Percentiles rank a stretch among this genome's conserved stretches.
Conservation (phyloP, 2,888 invertebrate genomes). For the Ormia ochracea region DNA sequence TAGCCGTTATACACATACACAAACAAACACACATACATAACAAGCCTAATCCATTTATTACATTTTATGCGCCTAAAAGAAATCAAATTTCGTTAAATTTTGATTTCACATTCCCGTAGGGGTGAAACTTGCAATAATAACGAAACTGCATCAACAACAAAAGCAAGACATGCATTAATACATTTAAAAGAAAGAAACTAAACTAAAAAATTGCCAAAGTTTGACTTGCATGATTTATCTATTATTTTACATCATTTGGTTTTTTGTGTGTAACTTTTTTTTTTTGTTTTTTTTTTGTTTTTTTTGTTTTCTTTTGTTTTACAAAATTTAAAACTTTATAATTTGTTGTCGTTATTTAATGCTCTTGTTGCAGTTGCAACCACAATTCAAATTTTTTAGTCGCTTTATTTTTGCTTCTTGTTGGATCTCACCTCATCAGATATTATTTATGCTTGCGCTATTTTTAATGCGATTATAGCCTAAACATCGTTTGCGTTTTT, state of each 20-base stretch:
- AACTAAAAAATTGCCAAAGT: conserved; percentile 63
- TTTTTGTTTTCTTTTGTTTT: conserved; percentile 8
- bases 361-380: conserved; percentile 19
- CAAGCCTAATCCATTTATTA: conserved; percentile 21
- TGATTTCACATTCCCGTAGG: conserved; percentile 63
- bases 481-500: conserved; percentile 43
- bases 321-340: conserved; percentile 28
- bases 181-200: conserved; percentile 23
- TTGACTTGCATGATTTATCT: conserved; percentile 65
- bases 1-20: neutral
- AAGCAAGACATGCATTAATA: neutral
- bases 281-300: too few species aligned
- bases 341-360: conserved; percentile 16
- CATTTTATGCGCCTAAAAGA: conserved; percentile 42
- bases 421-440: conserved; percentile 53
- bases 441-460: conserved; percentile 56
- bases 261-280: too few species aligned
- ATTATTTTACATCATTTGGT: conserved; percentile 61
- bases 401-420: conserved; percentile 16
- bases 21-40: neutral
- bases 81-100: conserved; percentile 62
- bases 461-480: conserved; percentile 61
- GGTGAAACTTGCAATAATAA: conserved; percentile 62
- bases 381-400: conserved; percentile 34
- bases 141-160: conserved; percentile 16